phyloP scores from a whole-genome alignment of 2,797 vertebrate genomes.

The Serranus cabrilla region DNA sequence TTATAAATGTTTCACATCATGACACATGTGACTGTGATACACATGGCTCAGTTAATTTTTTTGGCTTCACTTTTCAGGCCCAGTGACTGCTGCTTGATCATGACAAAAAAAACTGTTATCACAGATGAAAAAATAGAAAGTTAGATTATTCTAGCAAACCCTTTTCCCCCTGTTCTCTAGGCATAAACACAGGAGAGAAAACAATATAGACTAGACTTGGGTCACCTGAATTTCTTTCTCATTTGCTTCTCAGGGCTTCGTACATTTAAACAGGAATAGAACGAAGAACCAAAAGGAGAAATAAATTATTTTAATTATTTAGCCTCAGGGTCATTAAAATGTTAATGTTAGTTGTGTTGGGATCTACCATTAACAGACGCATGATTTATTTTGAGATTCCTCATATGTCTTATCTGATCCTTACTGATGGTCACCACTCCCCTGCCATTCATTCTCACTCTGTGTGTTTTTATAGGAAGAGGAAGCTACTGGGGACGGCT shows the following conservation, averaged over 20 bases:
- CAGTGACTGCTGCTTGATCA: no score
- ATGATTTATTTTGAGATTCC: neutral
- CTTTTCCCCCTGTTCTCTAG: no score
- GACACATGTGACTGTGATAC: neutral
- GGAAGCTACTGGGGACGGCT: slow-evolving; percentile 65
- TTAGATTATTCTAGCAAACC: no score
- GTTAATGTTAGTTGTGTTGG: neutral
- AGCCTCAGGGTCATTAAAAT: neutral
- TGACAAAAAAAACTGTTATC: no score
- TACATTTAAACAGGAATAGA: no score
- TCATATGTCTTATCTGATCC: neutral
- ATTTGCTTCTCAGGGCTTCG: no score
- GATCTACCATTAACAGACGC: neutral
- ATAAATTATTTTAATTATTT: neutral
- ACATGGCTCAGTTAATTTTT: neutral
- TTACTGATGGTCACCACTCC: no score
- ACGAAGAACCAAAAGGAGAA: neutral
- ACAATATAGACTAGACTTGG: no score
- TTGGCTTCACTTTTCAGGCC: no score
- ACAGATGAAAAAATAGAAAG: no score
- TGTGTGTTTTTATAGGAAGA: slow-evolving; percentile 62
- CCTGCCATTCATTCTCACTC: neutral
- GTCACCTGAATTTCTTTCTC: no score
- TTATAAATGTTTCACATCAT: neutral
- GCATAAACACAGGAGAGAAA: no score